Conservation (phyloP, 2,113 vertebrate genomes). For the Colossoma macropomum region DNA sequence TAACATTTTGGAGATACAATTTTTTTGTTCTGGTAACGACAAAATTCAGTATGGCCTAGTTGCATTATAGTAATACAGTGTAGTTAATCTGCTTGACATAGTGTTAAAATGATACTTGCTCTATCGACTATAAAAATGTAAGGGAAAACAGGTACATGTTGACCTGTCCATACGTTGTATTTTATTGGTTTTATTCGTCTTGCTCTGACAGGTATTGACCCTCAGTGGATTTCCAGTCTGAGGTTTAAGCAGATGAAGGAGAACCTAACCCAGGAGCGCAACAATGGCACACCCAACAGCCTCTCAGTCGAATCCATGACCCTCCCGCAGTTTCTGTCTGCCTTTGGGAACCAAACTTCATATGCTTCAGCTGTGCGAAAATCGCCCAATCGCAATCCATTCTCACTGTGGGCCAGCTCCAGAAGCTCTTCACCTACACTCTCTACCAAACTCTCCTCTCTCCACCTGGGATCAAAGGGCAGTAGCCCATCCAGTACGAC, state of each 20-base stretch:
- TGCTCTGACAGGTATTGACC: conserved; percentile 72
- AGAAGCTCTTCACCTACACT: conserved; percentile 89
- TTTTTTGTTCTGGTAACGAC: neutral
- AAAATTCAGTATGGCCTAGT: no score
- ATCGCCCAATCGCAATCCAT: conserved; percentile 74
- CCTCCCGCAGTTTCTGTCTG: conserved; percentile 83
- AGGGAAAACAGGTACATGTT: neutral
- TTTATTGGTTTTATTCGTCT: neutral
- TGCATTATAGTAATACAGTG: no score
- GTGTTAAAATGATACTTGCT: neutral
- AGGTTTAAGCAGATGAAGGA: conserved; percentile 80
- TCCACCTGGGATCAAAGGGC: conserved; percentile 91
- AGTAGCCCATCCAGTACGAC: conserved; percentile 91
- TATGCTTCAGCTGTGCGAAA: conserved; percentile 89
- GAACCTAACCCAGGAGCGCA: conserved; percentile 64
- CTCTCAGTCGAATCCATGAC: conserved; percentile 77
- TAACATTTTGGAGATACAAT: neutral
- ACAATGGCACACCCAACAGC: conserved; percentile 60
- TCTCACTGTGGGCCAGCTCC: conserved; percentile 79
- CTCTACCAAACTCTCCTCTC: conserved; percentile 80
- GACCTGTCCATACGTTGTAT: neutral
- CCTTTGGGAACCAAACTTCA: conserved; percentile 81
- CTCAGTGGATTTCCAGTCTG: conserved; percentile 86
- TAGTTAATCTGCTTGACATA: neutral
- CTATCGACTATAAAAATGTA: no score